Conservation (phyloP, 2,888 invertebrate species). For the Agrotis puta region DNA sequence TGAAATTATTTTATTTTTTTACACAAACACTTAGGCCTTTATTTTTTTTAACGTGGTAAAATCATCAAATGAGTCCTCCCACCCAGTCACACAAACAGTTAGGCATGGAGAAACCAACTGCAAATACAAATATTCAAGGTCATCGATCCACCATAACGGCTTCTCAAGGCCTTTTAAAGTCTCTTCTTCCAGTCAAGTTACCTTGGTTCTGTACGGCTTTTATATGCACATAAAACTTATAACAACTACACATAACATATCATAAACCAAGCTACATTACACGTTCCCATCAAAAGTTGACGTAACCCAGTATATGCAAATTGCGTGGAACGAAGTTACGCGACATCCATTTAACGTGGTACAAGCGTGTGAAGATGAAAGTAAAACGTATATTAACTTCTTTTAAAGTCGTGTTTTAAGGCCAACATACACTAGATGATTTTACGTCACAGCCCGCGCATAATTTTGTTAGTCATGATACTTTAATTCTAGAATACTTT, state of each 20-base stretch:
- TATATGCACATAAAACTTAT: neutral
- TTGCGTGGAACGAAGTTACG: conserved; percentile 28
- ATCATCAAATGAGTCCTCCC: too few relatives aligned
- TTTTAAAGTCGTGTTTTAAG: conserved; percentile 15
- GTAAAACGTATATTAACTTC: conserved; percentile 18
- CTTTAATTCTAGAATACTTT: neutral
- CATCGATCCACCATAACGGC: too few relatives aligned
- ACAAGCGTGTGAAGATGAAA: conserved; percentile 17
- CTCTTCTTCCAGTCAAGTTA: too few relatives aligned
- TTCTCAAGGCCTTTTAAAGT: too few relatives aligned
- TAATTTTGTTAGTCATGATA: neutral
- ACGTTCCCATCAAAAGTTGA: conserved; percentile 17
- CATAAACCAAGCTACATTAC: neutral
- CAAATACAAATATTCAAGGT: too few relatives aligned
- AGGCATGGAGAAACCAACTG: too few relatives aligned
- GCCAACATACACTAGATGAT: neutral
- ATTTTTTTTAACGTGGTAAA: too few relatives aligned
- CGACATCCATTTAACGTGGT: conserved; percentile 29
- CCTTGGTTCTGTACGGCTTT: too few relatives aligned
- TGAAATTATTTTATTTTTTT: too few relatives aligned
- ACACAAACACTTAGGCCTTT: too few relatives aligned
- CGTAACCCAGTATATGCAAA: conserved; percentile 21
- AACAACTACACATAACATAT: neutral
- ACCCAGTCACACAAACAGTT: too few relatives aligned
- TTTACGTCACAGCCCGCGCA: neutral